Evolutionary conservation across 2,888 invertebrate species (phyloP).

Genomic region (Mesoligia furuncula): DNA sequence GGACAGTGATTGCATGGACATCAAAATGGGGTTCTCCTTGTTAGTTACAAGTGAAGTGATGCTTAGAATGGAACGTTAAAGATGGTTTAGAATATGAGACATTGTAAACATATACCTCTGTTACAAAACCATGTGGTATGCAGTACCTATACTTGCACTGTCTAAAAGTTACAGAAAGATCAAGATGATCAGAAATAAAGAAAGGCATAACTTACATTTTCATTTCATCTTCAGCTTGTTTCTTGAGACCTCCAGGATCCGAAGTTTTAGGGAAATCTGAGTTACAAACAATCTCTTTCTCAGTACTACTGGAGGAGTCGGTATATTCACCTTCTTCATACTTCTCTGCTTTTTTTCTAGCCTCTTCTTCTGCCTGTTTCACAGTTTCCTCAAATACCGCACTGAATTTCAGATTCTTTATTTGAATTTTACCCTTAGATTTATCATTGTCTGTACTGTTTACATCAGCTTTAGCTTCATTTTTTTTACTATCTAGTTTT

Average conservation of each 20-base stretch:
- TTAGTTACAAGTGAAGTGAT: too few relatives aligned
- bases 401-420: conserved; percentile 93
- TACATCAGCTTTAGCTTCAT: conserved; percentile 69
- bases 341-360: conserved; percentile 90
- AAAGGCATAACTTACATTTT: conserved; percentile 84
- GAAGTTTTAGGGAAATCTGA: conserved; percentile 87
- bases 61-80: background rate
- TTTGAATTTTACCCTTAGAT: conserved; percentile 91
- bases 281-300: conserved; percentile 80
- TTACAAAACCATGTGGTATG: too few relatives aligned
- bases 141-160: background rate
- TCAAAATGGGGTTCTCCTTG: too few relatives aligned
- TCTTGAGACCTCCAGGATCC: conserved; percentile 87
- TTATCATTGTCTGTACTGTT: conserved; percentile 79
- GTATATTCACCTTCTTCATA: conserved; percentile 92
- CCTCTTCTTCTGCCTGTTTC: conserved; percentile 91
- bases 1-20: too few relatives aligned
- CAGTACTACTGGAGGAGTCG: conserved; percentile 83
- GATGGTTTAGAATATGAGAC: background rate
- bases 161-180: background rate
- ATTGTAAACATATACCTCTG: background rate
- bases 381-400: conserved; percentile 92
- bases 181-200: background rate
- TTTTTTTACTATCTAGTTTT: conserved; percentile 77
- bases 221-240: conserved; percentile 86